Evolutionary conservation across 2,113 vertebrate species (phyloP).

Genomic region (Pangasianodon gigas): DNA sequence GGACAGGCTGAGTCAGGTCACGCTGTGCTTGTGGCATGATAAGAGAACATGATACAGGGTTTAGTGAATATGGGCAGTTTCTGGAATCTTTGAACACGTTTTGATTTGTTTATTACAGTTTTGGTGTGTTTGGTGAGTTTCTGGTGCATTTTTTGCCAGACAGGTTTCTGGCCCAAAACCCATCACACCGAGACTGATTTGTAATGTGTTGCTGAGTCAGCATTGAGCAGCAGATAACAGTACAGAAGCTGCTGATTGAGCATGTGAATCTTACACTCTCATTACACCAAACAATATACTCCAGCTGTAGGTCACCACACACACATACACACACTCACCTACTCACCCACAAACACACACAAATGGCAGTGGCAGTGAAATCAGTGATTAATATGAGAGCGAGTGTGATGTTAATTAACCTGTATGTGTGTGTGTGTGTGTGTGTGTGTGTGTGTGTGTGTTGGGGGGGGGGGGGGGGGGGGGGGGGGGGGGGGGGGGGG

Average conservation of each 20-base stretch:
- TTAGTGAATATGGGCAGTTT: not conserved
- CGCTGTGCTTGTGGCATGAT: no score
- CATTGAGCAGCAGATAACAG: not conserved
- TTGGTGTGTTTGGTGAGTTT: not conserved
- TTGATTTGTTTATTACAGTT: not conserved
- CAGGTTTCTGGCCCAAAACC: not conserved
- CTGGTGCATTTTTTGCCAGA: not conserved
- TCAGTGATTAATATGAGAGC: not conserved
- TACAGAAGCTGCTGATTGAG: not conserved
- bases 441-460: not conserved
- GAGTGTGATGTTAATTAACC: not conserved
- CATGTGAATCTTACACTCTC: not conserved
- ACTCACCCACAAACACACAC: not conserved
- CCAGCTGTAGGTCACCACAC: not conserved
- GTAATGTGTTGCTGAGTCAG: constrained; percentile 1
- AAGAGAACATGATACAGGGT: not conserved
- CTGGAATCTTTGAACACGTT: not conserved
- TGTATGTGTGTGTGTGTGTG: not conserved
- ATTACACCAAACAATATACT: not conserved
- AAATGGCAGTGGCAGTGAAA: not conserved
- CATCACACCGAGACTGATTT: not conserved
- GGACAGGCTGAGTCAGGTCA: no score
- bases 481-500: not conserved
- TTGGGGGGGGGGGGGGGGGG: not conserved
- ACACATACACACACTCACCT: not conserved